Base-by-base conservation (phyloP, 2,888 invertebrate genomes). In the Patella caerulea region DNA sequence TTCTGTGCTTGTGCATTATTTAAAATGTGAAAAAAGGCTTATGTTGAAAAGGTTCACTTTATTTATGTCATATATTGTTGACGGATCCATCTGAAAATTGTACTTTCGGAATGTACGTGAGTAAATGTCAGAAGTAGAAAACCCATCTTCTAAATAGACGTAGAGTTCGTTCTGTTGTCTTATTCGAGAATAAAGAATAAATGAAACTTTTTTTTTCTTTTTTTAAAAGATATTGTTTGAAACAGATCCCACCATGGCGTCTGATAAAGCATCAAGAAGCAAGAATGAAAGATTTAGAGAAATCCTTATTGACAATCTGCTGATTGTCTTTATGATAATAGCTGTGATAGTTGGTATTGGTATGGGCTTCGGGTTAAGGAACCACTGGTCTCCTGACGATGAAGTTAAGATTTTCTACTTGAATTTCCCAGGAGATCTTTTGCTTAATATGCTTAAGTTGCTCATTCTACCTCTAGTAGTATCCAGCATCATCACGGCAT, bases 381-480 rank as follows among this genome's bases (percentile, higher is more conserved):
- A 92, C 53, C 91, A 92, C 34, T 87, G 92, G 82, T 92, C 92
- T 65, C 81, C 96, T 96, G 72, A 97, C 96, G 92, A 93, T 45
- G 88, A 91, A 2, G 92, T 93, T 78, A 92, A 93, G 71, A 92
- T 94, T 76, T 93, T 93, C 90, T 92, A 94, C 76, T 92, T 95
- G 81, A 93, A 93, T 71, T 95, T 95, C 88, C 94, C 94, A 0
- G 95, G 95, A 84, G 94, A 94, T 84, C 92, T 95, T 7, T 92
- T 95, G 74, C 94, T 95, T 94, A 92, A 94, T 82, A 93, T 94
- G 92, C 91, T 95, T 79, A 95, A 94, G 90, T 94, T 94, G 94
- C 93, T 95, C 85, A 94, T 94, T 80, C 92, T 94, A 15, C 94
- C 94, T 4, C 93, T 94, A 73, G 94, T 95, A 82, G 93, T 94